Evolutionary conservation across 2,797 vertebrate genomes (phyloP).

Genomic region (Balearica regulorum): DNA sequence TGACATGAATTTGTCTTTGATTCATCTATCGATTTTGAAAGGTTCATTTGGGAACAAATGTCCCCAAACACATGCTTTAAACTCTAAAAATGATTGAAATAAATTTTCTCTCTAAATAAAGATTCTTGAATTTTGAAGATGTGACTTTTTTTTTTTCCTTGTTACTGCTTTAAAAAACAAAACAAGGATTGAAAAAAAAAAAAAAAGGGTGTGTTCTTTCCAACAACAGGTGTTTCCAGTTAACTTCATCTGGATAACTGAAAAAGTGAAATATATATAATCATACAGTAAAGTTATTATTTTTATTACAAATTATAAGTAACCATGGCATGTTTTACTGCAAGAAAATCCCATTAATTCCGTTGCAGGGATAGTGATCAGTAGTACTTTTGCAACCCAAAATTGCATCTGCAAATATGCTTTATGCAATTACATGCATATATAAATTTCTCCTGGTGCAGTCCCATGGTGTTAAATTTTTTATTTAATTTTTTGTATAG

Average conservation of each 20-base stretch:
- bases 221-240: not conserved
- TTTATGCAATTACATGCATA: not conserved
- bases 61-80: not conserved
- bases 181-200: not conserved
- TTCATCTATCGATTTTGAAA: not conserved
- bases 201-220: not conserved
- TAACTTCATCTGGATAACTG: not conserved
- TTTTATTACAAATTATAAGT: not conserved
- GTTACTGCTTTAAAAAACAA: not conserved
- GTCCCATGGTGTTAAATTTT: not conserved
- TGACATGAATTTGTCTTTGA: not conserved
- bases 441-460: not conserved
- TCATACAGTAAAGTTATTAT: not conserved
- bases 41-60: not conserved
- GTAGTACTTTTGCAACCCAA: not conserved
- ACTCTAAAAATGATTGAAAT: not conserved
- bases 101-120: not conserved
- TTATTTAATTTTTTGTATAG: not conserved
- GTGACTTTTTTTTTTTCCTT: not conserved
- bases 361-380: not conserved
- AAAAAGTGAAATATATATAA: not conserved
- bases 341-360: not conserved
- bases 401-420: not conserved
- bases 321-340: not conserved
- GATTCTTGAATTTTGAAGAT: not conserved